These are phyloP conservation scores for Coptotermes formosanus DNA, from an alignment of 1,140 invertebrate species.

Conservation along the genomic window DNA sequence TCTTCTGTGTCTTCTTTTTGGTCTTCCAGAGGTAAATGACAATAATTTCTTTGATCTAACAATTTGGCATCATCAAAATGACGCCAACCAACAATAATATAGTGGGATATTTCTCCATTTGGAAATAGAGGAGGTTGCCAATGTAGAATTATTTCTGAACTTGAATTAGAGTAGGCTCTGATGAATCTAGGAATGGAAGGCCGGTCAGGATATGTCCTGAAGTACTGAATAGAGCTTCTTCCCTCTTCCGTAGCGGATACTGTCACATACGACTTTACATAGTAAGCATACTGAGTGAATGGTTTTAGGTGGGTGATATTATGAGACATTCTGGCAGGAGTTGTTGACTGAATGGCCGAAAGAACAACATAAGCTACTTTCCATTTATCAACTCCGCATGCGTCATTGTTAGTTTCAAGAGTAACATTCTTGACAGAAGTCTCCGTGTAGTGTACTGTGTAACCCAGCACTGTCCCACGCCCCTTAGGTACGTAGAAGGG, in stretches of 20 bases:
- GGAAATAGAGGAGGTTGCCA: constrained; percentile 63
- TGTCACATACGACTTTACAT: constrained; percentile 60
- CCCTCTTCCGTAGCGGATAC: constrained; percentile 44
- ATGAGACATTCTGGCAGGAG: not conserved
- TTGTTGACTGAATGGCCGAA: not conserved
- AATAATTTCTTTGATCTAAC: constrained; percentile 58
- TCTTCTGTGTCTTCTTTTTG: constrained; percentile 38
- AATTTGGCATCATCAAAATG: constrained; percentile 47
- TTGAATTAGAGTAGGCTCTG: constrained; percentile 44
- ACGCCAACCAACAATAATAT: constrained; percentile 53
- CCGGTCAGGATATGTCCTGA: constrained; percentile 58
- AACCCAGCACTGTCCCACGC: constrained; percentile 51
- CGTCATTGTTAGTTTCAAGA: not conserved
- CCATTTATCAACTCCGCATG: constrained; percentile 18
- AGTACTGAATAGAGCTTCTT: constrained; percentile 58
- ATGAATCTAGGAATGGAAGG: constrained; percentile 58
- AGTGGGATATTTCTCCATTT: constrained; percentile 65
- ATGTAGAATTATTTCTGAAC: constrained; percentile 52
- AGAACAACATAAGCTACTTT: not conserved
- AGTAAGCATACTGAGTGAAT: constrained; percentile 66
- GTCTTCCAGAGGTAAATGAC: constrained; percentile 42
- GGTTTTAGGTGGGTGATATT: constrained; percentile 50
- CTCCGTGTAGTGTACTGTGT: constrained; percentile 59
- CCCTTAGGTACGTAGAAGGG: constrained; percentile 40
- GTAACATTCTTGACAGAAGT: constrained; percentile 53